Conservation (phyloP, 2,797 vertebrate species). For the Artibeus jamaicensis region DNA sequence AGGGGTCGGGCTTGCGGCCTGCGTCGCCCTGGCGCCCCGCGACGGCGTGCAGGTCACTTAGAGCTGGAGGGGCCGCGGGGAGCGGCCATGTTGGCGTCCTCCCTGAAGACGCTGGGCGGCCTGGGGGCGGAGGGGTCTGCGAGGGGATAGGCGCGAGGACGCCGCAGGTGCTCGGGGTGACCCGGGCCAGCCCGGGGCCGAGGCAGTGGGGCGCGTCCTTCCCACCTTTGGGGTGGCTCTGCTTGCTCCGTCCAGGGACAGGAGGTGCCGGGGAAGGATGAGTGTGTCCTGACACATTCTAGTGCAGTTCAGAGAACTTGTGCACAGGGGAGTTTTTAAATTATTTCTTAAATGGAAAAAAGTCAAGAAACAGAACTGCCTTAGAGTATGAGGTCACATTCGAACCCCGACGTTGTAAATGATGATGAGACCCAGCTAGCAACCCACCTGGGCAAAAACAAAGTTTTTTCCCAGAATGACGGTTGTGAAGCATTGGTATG, state of each 20-base stretch:
- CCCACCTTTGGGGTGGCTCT: not conserved
- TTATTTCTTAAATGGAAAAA: not conserved
- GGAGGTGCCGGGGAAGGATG: not conserved
- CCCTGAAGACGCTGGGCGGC: not conserved
- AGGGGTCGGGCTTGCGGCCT: not conserved
- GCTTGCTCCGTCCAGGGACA: not conserved
- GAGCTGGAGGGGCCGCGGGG: not conserved
- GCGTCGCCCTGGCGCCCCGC: not conserved
- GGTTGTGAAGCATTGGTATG: not conserved
- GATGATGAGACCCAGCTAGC: not conserved
- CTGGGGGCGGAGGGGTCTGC: not conserved
- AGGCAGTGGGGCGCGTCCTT: not conserved
- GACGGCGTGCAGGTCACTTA: not conserved
- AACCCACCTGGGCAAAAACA: no score
- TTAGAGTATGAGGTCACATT: not conserved
- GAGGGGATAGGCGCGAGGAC: no score
- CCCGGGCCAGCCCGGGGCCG: no score
- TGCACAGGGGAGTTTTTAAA: not conserved
- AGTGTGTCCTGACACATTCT: not conserved
- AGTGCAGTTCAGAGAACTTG: not conserved
- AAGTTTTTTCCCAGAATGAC: not conserved
- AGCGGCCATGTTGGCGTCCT: conserved; percentile 62
- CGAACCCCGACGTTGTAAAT: not conserved
- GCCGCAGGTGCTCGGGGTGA: no score
- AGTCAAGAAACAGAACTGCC: not conserved